Percentiles rank a stretch among this genome's conserved stretches.
phyloP scores from a whole-genome alignment of 2,797 vertebrate species.

The Lepus oiostolus region DNA sequence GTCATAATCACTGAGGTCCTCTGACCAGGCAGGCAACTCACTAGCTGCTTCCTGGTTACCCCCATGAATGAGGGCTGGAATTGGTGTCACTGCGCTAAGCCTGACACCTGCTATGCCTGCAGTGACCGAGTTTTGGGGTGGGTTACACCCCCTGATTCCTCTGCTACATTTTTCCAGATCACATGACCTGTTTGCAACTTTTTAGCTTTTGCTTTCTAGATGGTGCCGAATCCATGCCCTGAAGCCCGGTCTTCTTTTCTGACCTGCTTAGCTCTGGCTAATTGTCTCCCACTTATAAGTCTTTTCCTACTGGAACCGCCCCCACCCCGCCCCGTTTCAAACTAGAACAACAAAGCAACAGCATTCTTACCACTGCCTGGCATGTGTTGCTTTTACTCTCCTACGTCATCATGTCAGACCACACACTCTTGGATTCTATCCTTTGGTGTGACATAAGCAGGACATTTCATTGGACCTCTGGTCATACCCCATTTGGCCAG shows the following conservation, averaged over 20 bases:
- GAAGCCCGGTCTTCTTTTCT: not conserved
- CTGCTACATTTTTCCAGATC: not conserved
- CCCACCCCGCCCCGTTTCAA: not conserved
- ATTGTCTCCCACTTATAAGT: not conserved
- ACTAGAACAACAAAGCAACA: not conserved
- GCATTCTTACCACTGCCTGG: not conserved
- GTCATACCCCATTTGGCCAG: not conserved
- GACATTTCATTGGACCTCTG: not conserved
- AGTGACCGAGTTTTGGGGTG: not conserved
- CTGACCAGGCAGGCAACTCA: not conserved
- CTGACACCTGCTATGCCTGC: rapidly evolving
- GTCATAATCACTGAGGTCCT: not conserved
- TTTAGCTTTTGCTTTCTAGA: not conserved
- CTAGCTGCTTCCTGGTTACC: not conserved
- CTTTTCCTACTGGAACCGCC: not conserved
- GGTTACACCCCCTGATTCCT: not conserved
- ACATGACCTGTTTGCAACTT: not conserved
- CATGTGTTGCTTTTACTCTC: too few species aligned
- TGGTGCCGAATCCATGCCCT: not conserved
- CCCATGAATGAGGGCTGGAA: not conserved
- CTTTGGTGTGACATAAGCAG: not conserved
- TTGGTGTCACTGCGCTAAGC: not conserved
- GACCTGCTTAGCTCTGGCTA: not conserved
- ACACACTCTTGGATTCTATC: not conserved
- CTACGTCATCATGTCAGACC: not conserved